Evolutionary conservation across 1,140 invertebrate genomes (phyloP), one percentile per base, ranked within the genome.

Genomic region (Diorhabda elongata): DNA sequence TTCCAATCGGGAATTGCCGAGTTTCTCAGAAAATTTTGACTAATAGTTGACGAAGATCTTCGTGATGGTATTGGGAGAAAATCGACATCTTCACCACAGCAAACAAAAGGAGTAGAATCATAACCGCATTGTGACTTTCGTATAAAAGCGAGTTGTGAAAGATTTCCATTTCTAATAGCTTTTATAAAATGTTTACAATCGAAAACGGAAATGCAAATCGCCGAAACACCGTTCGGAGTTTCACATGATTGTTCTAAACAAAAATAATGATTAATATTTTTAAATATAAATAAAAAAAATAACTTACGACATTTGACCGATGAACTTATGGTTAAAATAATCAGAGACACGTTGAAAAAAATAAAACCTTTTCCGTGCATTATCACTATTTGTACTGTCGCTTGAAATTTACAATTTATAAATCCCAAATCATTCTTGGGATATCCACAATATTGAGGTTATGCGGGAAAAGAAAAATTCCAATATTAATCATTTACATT

Each of bases 101-200:
- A 81, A 3, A 81, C 79, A 3, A 75, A 67, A 4, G 77, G 77
- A 47, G 69, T 64, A 41, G 67, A 66, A 45, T 71, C 56, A 42
- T 64, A 70, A 3, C 74, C 70, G 45, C 74, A 75, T 45, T 79
- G 80, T 2, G 83, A 82, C 5, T 76, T 47, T 59, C 75, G 71
- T 3, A 85, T 57, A 61, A 77, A 81, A 41, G 74, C 67, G 61
- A 45, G 58, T 7, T 66, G 9, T 2, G 79, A 69, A 3, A 67
- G 42, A 44, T 58, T 8, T 42, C 44, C 44, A 6, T 59, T 44
- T 56, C 11, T 11, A 61, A 69, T 26, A 11, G 57, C 56, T 8
- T 56, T 47, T 5, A 69, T 4, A 4, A 72, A 44, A 3, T 5
- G 5, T 0, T 61, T 52, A 42, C 71, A 72, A 6, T 65, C 43